Evolutionary conservation across 53 echinoderm and acorn worm species (phyloP).

Genomic region (Actinopyga echinites): DNA sequence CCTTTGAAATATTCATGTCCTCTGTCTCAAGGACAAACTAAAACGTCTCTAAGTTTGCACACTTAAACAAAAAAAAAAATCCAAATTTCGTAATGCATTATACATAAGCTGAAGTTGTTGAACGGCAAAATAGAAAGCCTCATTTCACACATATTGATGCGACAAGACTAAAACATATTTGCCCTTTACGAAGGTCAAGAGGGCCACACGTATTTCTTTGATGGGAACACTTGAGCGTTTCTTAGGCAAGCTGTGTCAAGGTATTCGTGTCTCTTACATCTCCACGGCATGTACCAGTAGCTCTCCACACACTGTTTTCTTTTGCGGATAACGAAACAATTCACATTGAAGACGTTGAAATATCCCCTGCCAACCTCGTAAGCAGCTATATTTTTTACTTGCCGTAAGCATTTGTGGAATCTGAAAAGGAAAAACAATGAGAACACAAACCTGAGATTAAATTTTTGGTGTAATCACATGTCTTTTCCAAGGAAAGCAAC

Average conservation of each 20-base stretch:
- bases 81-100: too few relatives aligned
- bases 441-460: not conserved
- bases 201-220: constrained; percentile 28
- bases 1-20: too few relatives aligned
- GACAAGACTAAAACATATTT: too few relatives aligned
- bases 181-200: not conserved
- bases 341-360: constrained; percentile 72
- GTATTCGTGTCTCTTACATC: constrained; percentile 8
- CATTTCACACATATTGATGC: too few relatives aligned
- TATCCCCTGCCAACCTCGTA: constrained; percentile 66
- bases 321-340: constrained; percentile 78
- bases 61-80: too few relatives aligned
- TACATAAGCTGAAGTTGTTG: too few relatives aligned
- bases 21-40: too few relatives aligned
- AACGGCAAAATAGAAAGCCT: too few relatives aligned
- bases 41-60: too few relatives aligned
- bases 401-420: constrained; percentile 69
- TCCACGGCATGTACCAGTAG: constrained; percentile 53
- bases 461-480: too few relatives aligned
- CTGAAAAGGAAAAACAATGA: constrained; percentile 23
- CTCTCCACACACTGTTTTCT: constrained; percentile 72
- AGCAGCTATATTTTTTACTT: constrained; percentile 43
- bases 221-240: constrained; percentile 21
- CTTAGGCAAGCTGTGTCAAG: constrained; percentile 17
- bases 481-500: too few relatives aligned